Percentiles rank a stretch among this genome's conserved stretches.
phyloP scores from a whole-genome alignment of 23 tunicate genomes.

The Oikopleura vanhoeffeni region DNA sequence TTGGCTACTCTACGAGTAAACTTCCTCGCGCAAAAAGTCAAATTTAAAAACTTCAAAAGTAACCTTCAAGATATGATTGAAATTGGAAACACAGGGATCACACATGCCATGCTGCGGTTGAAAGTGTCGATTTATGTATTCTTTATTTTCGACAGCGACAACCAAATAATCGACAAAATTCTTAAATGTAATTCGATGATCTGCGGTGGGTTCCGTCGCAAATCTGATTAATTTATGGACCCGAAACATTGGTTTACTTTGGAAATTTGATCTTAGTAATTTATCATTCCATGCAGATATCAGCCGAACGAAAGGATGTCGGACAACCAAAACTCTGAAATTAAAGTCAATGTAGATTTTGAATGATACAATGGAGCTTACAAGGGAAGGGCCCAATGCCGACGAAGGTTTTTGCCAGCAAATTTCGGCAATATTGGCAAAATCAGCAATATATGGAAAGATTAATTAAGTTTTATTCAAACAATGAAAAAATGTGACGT shows the following conservation, averaged over 20 bases:
- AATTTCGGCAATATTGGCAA: too few relatives aligned
- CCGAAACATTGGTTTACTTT: neutral
- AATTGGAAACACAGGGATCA: neutral
- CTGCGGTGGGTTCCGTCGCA: neutral
- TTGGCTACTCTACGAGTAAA: too few relatives aligned
- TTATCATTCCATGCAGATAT: neutral
- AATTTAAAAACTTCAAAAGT: too few relatives aligned
- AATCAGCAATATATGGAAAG: too few relatives aligned
- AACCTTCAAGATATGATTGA: neutral
- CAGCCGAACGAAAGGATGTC: neutral
- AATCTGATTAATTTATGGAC: neutral
- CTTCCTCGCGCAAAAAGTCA: too few relatives aligned
- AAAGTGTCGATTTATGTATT: neutral
- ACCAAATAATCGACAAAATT: neutral
- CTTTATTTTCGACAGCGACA: neutral
- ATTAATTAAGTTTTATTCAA: too few relatives aligned
- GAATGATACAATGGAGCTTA: too few relatives aligned
- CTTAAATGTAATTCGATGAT: neutral
- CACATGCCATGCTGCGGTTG: neutral
- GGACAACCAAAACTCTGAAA: neutral
- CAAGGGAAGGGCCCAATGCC: too few relatives aligned
- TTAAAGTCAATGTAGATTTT: too few relatives aligned
- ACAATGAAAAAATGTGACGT: too few relatives aligned
- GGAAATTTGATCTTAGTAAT: neutral
- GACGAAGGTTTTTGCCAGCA: too few relatives aligned